A percentile compares a stretch with the other conserved stretches of the same genome.
These are phyloP conservation scores for Tetragonula clypearis DNA, from an alignment of 1,140 invertebrate genomes.

Conservation along the genomic window DNA sequence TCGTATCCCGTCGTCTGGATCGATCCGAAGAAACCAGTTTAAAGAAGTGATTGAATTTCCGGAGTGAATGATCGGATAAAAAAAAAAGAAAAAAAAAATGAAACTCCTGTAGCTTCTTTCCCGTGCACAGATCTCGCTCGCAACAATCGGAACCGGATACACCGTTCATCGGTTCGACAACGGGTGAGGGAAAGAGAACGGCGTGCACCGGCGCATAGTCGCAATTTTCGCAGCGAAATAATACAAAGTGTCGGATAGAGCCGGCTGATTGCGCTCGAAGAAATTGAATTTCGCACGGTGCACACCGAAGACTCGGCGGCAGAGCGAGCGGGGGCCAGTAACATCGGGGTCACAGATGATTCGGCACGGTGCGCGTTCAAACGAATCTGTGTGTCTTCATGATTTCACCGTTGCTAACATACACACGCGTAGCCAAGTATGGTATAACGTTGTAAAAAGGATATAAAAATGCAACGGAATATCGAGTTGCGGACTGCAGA, in stretches of 20 bases:
- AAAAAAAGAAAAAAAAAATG: not conserved
- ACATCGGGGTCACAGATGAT: conserved; percentile 29
- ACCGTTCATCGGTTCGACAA: conserved; percentile 21
- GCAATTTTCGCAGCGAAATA: conserved; percentile 47
- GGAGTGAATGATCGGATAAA: not conserved
- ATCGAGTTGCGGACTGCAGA: not conserved
- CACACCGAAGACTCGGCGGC: conserved; percentile 29
- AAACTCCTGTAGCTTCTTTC: not conserved
- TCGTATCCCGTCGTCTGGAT: not conserved
- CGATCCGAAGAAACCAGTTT: conserved; percentile 1
- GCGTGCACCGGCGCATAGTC: not conserved
- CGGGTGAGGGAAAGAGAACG: not conserved
- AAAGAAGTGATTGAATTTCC: conserved; percentile 25
- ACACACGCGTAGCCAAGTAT: not conserved
- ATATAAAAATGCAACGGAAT: not conserved
- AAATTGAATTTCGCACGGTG: conserved; percentile 60
- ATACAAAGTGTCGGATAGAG: conserved; percentile 47
- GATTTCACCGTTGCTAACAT: conserved; percentile 17
- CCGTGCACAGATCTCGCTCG: not conserved
- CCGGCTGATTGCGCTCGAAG: conserved; percentile 57
- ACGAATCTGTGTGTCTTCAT: conserved; percentile 36
- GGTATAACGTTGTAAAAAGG: not conserved
- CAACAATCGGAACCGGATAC: conserved; percentile 40
- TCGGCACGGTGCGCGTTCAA: conserved; percentile 20
- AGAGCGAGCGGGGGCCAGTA: conserved; percentile 12